Evolutionary conservation across 2,888 invertebrate species (phyloP).

Genomic region (Ennomos erosarius): DNA sequence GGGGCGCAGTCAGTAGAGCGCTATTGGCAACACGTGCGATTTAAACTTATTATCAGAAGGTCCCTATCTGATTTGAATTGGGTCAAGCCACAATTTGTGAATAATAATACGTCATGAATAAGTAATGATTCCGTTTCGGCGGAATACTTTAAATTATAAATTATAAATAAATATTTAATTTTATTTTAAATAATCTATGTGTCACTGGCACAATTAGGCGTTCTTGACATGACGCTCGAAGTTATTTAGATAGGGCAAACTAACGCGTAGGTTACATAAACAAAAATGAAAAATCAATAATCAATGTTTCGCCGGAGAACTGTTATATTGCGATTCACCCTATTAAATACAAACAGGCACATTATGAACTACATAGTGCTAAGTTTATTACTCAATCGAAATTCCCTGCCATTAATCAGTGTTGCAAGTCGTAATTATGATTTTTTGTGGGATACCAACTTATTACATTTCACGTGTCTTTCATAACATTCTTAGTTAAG

Average conservation of each 20-base stretch:
- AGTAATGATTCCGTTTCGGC: conserved; percentile 7
- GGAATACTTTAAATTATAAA: conserved; percentile 9
- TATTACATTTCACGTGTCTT: conserved; percentile 3
- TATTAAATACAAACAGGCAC: background rate
- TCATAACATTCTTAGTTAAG: conserved; percentile 14
- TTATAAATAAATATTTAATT: no score
- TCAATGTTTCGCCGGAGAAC: no score
- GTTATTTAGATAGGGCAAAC: background rate
- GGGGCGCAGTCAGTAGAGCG: background rate
- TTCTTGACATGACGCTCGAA: no score
- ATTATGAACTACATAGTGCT: background rate
- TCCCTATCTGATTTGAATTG: conserved; percentile 16
- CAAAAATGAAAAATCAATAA: no score
- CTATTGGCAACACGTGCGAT: conserved; percentile 20
- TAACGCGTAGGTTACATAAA: no score
- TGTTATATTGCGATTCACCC: conserved; percentile 2
- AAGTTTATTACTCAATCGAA: conserved; percentile 7
- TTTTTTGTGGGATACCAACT: conserved; percentile 5
- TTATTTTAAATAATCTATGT: no score
- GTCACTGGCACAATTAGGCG: no score
- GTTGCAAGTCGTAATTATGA: conserved; percentile 13
- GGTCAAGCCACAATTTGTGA: conserved; percentile 25
- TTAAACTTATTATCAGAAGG: conserved; percentile 21
- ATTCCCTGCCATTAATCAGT: conserved; percentile 19
- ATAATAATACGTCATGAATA: conserved; percentile 17